Conservation (phyloP, 2,797 vertebrate species). For the Hoplostethus mediterraneus region DNA sequence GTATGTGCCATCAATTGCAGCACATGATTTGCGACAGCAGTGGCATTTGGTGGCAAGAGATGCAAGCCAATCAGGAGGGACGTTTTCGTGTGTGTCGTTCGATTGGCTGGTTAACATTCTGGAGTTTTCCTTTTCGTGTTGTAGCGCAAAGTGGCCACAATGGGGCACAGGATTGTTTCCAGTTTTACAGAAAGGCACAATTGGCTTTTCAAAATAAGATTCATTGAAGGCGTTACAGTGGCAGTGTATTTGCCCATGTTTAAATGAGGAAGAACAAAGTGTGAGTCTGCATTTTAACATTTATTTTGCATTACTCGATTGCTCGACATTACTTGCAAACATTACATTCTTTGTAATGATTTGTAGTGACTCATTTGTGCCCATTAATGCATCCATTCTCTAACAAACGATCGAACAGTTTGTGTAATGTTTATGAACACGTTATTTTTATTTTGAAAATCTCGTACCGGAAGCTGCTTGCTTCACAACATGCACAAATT, state of each 20-base stretch:
- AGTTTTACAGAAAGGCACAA: background rate
- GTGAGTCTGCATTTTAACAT: too few relatives aligned
- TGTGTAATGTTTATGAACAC: too few relatives aligned
- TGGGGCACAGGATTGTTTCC: background rate
- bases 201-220: background rate
- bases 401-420: too few relatives aligned
- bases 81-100: slow-evolving; percentile 3
- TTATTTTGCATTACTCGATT: too few relatives aligned
- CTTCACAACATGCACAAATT: background rate
- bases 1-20: too few relatives aligned
- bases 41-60: slow-evolving; percentile 18
- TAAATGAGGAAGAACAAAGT: too few relatives aligned
- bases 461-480: background rate
- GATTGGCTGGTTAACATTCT: slow-evolving; percentile 14
- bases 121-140: slow-evolving; percentile 4
- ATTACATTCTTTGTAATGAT: background rate
- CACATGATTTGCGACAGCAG: slow-evolving; percentile 41
- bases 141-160: background rate
- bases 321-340: background rate
- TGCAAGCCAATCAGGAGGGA: slow-evolving; percentile 35
- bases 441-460: slow-evolving; percentile 54
- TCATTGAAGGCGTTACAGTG: background rate
- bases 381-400: too few relatives aligned
- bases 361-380: too few relatives aligned
- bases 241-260: background rate